Conservation (phyloP, 2,888 invertebrate genomes). For the Pyrochroa serraticornis region DNA sequence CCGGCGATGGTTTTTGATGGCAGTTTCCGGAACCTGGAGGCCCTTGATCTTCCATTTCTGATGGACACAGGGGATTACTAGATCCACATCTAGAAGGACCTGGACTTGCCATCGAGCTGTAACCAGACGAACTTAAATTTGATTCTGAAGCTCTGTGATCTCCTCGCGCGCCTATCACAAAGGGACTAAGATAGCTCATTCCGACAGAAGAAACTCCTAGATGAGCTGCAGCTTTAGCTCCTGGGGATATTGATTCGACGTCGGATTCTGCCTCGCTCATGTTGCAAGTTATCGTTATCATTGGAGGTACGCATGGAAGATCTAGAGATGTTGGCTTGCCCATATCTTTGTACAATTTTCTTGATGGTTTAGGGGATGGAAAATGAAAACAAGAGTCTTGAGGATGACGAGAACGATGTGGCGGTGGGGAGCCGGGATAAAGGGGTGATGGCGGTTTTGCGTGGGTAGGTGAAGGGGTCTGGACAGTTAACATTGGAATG, state of each 20-base stretch:
- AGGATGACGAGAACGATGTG: conserved; percentile 56
- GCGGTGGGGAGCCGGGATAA: conserved; percentile 65
- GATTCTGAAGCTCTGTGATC: conserved; percentile 83
- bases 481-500: conserved; percentile 70
- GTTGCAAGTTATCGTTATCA: conserved; percentile 77
- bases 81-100: conserved; percentile 83
- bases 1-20: conserved; percentile 64
- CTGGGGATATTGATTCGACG: conserved; percentile 70
- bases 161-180: conserved; percentile 73
- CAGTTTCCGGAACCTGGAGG: conserved; percentile 60
- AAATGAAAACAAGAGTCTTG: conserved; percentile 48
- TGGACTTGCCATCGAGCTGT: conserved; percentile 85
- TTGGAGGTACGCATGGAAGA: conserved; percentile 68
- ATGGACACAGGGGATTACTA: conserved; percentile 77
- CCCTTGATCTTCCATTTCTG: conserved; percentile 76
- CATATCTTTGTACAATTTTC: conserved; percentile 66
- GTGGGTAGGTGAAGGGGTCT: conserved; percentile 73
- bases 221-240: conserved; percentile 56
- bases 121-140: conserved; percentile 82
- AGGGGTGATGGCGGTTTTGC: conserved; percentile 58
- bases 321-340: conserved; percentile 68
- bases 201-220: conserved; percentile 59
- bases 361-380: conserved; percentile 43
- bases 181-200: conserved; percentile 80
- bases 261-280: conserved; percentile 79